phyloP scores from a whole-genome alignment of 2,888 invertebrate species.

The Lordiphosa andalusiaca region DNA sequence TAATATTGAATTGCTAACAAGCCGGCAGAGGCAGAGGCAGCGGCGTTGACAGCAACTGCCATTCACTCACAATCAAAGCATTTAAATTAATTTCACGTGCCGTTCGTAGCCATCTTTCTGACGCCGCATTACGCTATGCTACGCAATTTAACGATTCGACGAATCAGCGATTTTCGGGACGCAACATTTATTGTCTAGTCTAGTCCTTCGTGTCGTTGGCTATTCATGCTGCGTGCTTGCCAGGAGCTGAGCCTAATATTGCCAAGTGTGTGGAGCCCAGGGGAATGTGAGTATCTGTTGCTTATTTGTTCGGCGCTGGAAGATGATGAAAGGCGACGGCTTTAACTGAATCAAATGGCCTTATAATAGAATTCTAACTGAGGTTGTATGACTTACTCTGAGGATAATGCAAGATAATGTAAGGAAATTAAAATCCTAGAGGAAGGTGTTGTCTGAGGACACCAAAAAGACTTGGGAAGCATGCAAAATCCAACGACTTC shows the following conservation, averaged over 20 bases:
- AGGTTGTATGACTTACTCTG: too few species aligned
- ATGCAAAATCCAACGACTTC: neutral
- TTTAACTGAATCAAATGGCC: too few species aligned
- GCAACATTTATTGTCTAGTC: constrained; percentile 34
- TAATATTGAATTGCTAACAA: constrained; percentile 51
- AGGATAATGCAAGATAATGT: too few species aligned
- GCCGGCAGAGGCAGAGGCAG: constrained; percentile 7
- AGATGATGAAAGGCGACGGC: constrained; percentile 18
- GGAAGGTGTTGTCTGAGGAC: too few species aligned
- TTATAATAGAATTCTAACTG: too few species aligned
- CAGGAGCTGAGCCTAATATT: constrained; percentile 2
- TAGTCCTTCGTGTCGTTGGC: constrained; percentile 20
- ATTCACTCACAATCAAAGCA: constrained; percentile 38
- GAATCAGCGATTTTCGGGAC: constrained; percentile 31
- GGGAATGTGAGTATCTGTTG: constrained; percentile 17
- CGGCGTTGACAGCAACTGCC: constrained; percentile 28
- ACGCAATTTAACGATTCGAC: constrained; percentile 34
- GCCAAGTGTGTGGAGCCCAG: constrained; percentile 1
- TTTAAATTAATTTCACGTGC: constrained; percentile 58
- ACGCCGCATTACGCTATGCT: constrained; percentile 10
- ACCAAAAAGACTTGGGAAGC: too few species aligned
- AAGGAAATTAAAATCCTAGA: too few species aligned
- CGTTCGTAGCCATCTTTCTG: constrained; percentile 10
- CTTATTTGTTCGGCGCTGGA: constrained; percentile 6
- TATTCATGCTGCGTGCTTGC: constrained; percentile 34